These are phyloP conservation scores for Drosophila anceps DNA, from an alignment of 2,888 invertebrate species.

Conservation along the genomic window DNA sequence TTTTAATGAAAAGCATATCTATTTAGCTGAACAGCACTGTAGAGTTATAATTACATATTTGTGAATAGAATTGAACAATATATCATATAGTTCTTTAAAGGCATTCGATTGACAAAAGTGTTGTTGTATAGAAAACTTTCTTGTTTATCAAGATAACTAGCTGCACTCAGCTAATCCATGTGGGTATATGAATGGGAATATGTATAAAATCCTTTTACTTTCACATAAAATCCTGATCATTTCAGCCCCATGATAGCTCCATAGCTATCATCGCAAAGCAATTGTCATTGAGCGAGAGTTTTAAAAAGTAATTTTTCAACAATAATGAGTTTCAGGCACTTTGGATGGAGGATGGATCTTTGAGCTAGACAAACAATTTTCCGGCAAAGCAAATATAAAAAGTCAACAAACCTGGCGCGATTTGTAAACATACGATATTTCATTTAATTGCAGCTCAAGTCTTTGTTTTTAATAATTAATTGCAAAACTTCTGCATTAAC, in stretches of 20 bases:
- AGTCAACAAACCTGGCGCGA: background rate
- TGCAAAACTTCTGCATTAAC: slow-evolving; percentile 3
- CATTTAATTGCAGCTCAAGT: background rate
- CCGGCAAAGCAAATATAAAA: background rate
- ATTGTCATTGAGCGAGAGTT: background rate
- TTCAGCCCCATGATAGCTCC: too few relatives aligned
- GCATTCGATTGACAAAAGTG: too few relatives aligned
- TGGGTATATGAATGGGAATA: too few relatives aligned
- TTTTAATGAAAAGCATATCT: too few relatives aligned
- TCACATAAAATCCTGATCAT: too few relatives aligned
- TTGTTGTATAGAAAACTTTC: too few relatives aligned
- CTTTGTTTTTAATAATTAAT: background rate
- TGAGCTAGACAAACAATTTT: slow-evolving; percentile 3
- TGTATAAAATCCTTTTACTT: background rate
- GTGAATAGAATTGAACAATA: too few relatives aligned
- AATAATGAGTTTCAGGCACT: slow-evolving; percentile 4
- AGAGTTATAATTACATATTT: too few relatives aligned
- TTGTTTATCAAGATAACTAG: too few relatives aligned
- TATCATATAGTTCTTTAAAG: too few relatives aligned
- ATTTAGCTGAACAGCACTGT: too few relatives aligned
- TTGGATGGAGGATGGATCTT: background rate
- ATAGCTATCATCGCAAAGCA: background rate
- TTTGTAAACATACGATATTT: background rate
- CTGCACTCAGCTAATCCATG: too few relatives aligned
- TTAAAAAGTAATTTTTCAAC: slow-evolving; percentile 1